Evolutionary conservation across 2,797 vertebrate species (phyloP).

Genomic region (Enteromius viviparus): DNA sequence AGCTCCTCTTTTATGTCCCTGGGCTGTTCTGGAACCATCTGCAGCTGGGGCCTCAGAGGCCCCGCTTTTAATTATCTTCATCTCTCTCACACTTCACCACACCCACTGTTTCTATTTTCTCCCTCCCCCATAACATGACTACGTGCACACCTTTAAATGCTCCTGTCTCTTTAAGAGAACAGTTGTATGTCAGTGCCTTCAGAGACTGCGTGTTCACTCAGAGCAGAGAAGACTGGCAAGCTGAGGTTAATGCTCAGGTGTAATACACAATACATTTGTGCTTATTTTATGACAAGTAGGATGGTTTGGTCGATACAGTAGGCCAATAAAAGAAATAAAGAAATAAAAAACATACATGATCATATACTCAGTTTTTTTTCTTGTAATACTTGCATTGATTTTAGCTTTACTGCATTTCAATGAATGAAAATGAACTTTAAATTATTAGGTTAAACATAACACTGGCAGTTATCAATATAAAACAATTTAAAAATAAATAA

Average conservation of each 20-base stretch:
- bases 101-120: conserved; percentile 22
- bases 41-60: conserved; percentile 55
- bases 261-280: conserved; percentile 22
- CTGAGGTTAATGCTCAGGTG: conserved; percentile 52
- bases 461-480: not conserved
- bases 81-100: conserved; percentile 53
- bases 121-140: conserved; percentile 14
- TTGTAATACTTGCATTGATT: not conserved
- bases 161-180: conserved; percentile 55
- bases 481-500: not conserved
- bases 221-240: conserved; percentile 43
- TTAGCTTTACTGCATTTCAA: not conserved
- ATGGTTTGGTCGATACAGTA: not conserved
- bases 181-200: conserved; percentile 50
- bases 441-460: not conserved
- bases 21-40: conserved; percentile 57
- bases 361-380: not conserved
- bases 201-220: conserved; percentile 43
- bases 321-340: not conserved
- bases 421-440: not conserved
- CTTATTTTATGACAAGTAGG: not conserved
- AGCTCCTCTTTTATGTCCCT: conserved; percentile 55
- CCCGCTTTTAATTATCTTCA: conserved; percentile 60
- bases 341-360: not conserved
- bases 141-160: conserved; percentile 3